These are phyloP conservation scores for Pogonophryne albipinna DNA, from an alignment of 2,797 vertebrate genomes.

Conservation along the genomic window DNA sequence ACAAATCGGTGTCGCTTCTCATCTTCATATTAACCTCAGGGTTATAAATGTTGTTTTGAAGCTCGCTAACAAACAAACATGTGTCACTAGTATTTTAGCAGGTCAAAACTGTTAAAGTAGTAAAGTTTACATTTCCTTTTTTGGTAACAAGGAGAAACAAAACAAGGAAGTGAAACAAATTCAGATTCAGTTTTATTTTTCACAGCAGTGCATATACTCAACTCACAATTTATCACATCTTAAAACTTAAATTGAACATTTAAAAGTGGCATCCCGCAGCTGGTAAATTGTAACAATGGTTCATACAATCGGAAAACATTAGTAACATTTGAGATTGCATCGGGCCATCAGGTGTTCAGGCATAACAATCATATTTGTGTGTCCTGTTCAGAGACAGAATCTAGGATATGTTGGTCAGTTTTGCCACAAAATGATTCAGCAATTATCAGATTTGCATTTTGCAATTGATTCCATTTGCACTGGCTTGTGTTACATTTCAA, in stretches of 20 bases:
- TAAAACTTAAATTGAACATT: constrained; percentile 13
- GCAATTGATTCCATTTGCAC: not conserved
- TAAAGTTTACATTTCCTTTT: not conserved
- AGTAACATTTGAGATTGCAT: no score
- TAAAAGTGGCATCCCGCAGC: not conserved
- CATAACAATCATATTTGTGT: not conserved
- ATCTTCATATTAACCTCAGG: not conserved
- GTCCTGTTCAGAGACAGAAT: not conserved
- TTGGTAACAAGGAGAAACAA: not conserved
- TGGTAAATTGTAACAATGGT: not conserved
- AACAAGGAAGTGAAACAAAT: constrained; percentile 3
- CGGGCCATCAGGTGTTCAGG: not conserved
- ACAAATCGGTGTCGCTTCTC: not conserved
- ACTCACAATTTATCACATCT: not conserved
- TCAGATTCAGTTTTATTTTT: constrained; percentile 4
- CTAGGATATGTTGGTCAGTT: not conserved
- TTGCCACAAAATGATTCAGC: not conserved
- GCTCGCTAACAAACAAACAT: not conserved
- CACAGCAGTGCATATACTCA: not conserved
- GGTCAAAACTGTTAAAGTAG: not conserved
- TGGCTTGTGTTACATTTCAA: not conserved
- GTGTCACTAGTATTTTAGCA: not conserved
- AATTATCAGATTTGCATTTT: not conserved
- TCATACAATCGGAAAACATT: not conserved
- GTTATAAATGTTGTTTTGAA: not conserved